Evolutionary conservation across 2,888 invertebrate genomes (phyloP), one percentile per base, ranked within the genome.

Genomic region (Hydraecia micacea): DNA sequence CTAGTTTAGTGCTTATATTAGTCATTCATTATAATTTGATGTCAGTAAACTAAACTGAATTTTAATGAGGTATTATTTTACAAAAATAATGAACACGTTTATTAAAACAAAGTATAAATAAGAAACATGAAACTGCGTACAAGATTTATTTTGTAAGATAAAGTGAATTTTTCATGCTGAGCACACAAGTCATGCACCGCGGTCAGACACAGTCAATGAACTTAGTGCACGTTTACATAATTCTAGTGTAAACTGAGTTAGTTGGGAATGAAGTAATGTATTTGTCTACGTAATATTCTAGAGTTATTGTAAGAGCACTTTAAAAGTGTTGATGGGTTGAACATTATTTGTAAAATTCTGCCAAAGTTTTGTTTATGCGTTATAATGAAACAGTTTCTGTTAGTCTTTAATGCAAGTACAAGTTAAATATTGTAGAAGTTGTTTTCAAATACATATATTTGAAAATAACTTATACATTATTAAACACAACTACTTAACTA

Each of bases 141-240:
- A 66, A 69, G 73, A 87, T 74, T 69, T 73, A 75, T 72, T 87
- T 75, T 13, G 13, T 78, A 68, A 83, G 79, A 83, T 79, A 83
- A 83, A 87, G 77, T 74, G 72, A 79, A 74, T 86, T 83, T 87
- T 86, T 86, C 86, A 85, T 77, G 52, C 75, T 78, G 65, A 77
- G 77, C n/a, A 78, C 58, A 80, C 66, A 46, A 85, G 77, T 67
- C 75, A 81, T 77, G 80, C 60, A 62, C 73, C 13, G 60, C 65
- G 36, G 69, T 65, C 75, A 74, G 77, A 83, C 77, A 15, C 66
- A 73, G 85, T 77, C 87, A 80, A 32, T 75, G 84, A 86, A 72
- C 85, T 86, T 66, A 63, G 15, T 21, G 32, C 28, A 60, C 55
- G 5, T 71, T 67, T 67, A 58, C 55, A 71, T 81, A 65, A 71